Conservation (phyloP, 2,113 vertebrate genomes). For the Chelonoidis abingdonii region DNA sequence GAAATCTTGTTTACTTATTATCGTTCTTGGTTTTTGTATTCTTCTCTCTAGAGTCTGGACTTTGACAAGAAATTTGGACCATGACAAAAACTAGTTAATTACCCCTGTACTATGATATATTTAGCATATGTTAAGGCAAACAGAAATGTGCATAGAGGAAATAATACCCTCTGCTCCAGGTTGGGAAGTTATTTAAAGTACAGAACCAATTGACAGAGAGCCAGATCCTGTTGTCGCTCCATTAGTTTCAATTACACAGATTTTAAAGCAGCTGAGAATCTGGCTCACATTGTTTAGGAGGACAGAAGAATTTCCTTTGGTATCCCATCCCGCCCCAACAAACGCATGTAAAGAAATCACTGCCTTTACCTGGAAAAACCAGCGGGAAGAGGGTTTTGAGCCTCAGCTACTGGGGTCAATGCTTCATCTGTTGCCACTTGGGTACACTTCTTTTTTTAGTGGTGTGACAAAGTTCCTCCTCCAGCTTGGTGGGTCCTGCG, state of each 20-base stretch:
- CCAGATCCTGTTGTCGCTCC: neutral
- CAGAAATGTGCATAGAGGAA: slow-evolving; percentile 1
- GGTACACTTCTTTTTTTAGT: neutral
- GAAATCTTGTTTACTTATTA: neutral
- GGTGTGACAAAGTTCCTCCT: too few relatives aligned
- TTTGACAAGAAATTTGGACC: neutral
- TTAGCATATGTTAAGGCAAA: neutral
- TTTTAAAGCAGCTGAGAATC: neutral
- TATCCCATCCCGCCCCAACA: neutral
- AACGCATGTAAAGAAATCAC: neutral
- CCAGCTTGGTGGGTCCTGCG: too few relatives aligned
- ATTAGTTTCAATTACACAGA: neutral
- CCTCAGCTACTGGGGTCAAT: neutral
- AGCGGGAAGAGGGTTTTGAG: neutral
- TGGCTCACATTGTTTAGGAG: slow-evolving; percentile 18
- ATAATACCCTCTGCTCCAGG: neutral
- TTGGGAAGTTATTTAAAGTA: neutral
- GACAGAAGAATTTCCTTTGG: neutral
- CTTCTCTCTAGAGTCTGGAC: neutral
- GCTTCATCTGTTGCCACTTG: neutral
- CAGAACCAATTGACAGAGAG: slow-evolving; percentile 25
- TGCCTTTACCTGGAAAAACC: neutral
- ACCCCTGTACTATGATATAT: neutral
- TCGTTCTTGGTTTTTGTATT: neutral
- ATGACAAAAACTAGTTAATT: neutral